Evolutionary conservation across 2,888 invertebrate genomes (phyloP), one percentile per base, ranked within the genome.

Genomic region (Gari tellinella): DNA sequence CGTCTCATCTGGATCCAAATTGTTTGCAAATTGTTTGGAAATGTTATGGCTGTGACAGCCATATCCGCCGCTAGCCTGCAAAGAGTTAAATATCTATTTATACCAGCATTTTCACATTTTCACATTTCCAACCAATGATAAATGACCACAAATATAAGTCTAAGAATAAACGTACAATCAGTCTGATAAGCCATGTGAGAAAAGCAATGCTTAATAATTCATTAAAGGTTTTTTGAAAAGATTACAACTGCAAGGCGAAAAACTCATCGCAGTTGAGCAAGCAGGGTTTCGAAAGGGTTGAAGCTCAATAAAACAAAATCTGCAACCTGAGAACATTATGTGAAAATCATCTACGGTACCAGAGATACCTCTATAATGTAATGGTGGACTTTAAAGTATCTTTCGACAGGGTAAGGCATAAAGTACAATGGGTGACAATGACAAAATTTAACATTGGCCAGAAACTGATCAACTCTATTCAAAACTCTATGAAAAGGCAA

Each of bases 231-330:
- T 31, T 7, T 31, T 31, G 31, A 31, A 31, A 31, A 31, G 31
- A 10, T 31, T 31, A 31, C 31, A 60, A 66, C 31, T 10, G 31
- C 31, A 31, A 31, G 31, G 4, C 31, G 31, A 31, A 31, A 31
- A 31, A 31, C 51, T 67, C n/a, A 56, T 72, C 12, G 49, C 64
- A 15, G 68, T 67, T 40, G 75, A 66, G 40, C 62, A 76, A 41
- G 53, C 62, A 21, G 63, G 70, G 8, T 76, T 72, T 53, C 49
- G 57, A n/a, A 25, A 25, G 17, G 57, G 25, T 1, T 45, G 62
- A 26, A 69, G 64, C 40, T 68, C 68, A 25, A 56, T 51, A 10
- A 45, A 63, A 31, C 61, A n/a, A 62, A 41, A 62, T 62, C 4
- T 58, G 60, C 60, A 53, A 67, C 19, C 21, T 48, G 40, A 61